phyloP scores from a whole-genome alignment of 2,888 invertebrate species.

The Opisthograptis luteolata region DNA sequence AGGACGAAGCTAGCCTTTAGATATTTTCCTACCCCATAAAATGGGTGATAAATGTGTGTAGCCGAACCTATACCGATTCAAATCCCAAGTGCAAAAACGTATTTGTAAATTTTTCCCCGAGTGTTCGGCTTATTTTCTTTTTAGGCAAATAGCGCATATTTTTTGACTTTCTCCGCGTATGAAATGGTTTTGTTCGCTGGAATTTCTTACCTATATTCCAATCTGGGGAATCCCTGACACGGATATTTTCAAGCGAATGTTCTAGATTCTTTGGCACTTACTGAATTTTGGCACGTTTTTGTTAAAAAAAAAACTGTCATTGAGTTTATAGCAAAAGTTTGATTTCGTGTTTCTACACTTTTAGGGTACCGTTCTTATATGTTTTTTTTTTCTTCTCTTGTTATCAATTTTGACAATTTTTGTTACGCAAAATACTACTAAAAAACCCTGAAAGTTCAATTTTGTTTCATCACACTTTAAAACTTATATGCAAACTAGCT shows the following conservation, averaged over 20 bases:
- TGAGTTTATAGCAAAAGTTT: conserved; percentile 18
- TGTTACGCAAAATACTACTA: no score
- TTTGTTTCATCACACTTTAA: no score
- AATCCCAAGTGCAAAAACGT: conserved; percentile 35
- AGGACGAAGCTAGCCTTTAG: no score
- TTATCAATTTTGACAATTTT: no score
- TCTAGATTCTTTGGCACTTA: conserved; percentile 18
- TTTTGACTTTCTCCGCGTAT: conserved; percentile 31
- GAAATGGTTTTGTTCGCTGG: conserved; percentile 31
- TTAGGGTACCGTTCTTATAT: no score
- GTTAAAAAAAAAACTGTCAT: conserved; percentile 12
- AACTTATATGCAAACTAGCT: no score
- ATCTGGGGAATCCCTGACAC: conserved; percentile 27
- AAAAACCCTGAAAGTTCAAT: no score
- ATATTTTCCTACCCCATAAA: conserved; percentile 34
- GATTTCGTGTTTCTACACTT: conserved; percentile 5
- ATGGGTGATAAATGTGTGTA: conserved; percentile 37
- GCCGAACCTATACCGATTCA: conserved; percentile 29
- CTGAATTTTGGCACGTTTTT: conserved; percentile 20
- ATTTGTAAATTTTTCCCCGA: conserved; percentile 36
- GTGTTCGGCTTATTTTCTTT: conserved; percentile 35
- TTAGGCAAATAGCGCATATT: conserved; percentile 37
- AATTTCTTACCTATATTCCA: conserved; percentile 33
- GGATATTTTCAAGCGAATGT: conserved; percentile 23
- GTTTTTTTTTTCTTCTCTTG: no score